Evolutionary conservation across 2,113 vertebrate genomes (phyloP).

Genomic region (Thamnophis sirtalis): DNA sequence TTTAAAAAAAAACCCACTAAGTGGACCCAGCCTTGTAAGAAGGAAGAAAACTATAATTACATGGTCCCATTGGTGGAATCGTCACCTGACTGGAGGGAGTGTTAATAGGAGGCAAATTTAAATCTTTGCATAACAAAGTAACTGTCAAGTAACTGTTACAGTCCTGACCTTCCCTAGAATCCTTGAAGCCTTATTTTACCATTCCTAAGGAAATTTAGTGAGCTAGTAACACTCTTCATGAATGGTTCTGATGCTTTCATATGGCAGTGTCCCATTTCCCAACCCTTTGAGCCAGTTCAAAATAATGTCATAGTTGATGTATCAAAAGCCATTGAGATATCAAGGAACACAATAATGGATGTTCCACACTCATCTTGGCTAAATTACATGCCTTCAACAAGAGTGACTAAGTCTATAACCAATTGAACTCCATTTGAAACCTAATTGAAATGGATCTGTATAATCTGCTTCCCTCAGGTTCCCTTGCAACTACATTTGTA

Average conservation of each 20-base stretch:
- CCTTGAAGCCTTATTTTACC: not conserved
- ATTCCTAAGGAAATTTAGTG: not conserved
- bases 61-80: not conserved
- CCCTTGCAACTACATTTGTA: not conserved
- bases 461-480: not conserved
- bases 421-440: not conserved
- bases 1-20: no score
- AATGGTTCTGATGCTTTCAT: not conserved
- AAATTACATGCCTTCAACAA: not conserved
- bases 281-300: not conserved
- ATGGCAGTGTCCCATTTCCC: not conserved
- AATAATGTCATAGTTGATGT: not conserved
- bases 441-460: not conserved
- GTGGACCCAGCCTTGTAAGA: not conserved
- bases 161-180: not conserved
- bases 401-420: not conserved
- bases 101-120: not conserved
- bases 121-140: not conserved
- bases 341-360: not conserved
- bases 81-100: not conserved
- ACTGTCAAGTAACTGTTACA: not conserved
- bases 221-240: not conserved
- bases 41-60: not conserved
- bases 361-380: not conserved
- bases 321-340: not conserved